A percentile compares a stretch with the other conserved stretches of the same genome.
These are phyloP conservation scores for Hymenopus coronatus DNA, from an alignment of 2,888 invertebrate genomes.

Conservation along the genomic window DNA sequence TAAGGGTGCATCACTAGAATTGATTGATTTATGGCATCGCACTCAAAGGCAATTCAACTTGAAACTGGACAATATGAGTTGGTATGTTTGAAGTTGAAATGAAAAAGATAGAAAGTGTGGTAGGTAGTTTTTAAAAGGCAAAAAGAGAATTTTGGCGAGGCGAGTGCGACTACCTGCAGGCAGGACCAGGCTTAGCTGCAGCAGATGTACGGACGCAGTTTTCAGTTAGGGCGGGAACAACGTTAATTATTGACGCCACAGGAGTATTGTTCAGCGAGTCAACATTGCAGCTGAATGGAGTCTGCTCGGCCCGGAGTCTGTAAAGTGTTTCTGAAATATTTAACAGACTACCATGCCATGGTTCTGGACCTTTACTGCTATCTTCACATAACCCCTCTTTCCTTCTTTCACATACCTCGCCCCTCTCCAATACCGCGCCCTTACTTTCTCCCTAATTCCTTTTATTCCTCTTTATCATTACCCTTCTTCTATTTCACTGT, in stretches of 20 bases:
- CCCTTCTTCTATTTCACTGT: not conserved
- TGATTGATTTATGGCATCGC: no score
- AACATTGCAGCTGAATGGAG: conserved; percentile 4
- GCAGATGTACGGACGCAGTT: not conserved
- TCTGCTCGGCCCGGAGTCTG: conserved; percentile 9
- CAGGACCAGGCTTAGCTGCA: not conserved
- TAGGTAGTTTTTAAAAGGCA: no score
- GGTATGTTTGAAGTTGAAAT: no score
- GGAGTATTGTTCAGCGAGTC: conserved; percentile 23
- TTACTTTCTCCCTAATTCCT: not conserved
- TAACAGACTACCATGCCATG: conserved; percentile 7
- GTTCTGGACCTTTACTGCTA: not conserved
- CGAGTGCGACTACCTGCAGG: no score
- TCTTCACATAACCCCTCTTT: not conserved
- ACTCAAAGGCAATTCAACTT: no score
- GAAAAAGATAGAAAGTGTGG: no score
- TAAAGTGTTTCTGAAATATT: conserved; percentile 32
- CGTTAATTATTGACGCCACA: conserved; percentile 24
- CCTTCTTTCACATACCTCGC: not conserved
- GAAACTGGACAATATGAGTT: no score
- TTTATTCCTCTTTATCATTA: not conserved
- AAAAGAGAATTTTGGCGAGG: no score
- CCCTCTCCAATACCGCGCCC: not conserved
- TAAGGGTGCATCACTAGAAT: no score
- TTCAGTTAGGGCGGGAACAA: not conserved